These are phyloP conservation scores for Myxocyprinus asiaticus DNA, from an alignment of 2,113 vertebrate genomes.

Conservation along the genomic window DNA sequence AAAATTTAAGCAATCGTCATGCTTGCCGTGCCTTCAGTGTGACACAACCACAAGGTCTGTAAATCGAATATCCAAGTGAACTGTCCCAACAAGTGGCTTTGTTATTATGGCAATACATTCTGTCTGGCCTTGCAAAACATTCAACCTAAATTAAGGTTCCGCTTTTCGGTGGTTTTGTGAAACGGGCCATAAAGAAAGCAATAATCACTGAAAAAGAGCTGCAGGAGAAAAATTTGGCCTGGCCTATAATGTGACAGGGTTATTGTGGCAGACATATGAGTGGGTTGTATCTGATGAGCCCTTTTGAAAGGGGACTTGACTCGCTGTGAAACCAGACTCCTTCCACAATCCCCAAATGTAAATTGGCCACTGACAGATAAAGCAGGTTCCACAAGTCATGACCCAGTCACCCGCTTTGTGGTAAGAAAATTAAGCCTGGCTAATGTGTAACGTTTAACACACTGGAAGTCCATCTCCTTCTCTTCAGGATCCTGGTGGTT, in stretches of 20 bases:
- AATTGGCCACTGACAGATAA: conserved; percentile 60
- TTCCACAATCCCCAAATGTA: conserved; percentile 44
- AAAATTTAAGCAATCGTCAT: not conserved
- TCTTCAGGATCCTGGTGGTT: conserved; percentile 7
- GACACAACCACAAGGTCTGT: not conserved
- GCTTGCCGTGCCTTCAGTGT: not conserved
- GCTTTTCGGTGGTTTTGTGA: too few relatives aligned
- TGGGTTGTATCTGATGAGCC: conserved; percentile 9
- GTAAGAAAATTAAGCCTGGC: conserved; percentile 42
- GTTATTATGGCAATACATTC: not conserved
- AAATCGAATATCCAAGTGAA: not conserved
- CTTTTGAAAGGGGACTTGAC: conserved; percentile 44
- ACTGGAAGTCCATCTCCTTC: conserved; percentile 15
- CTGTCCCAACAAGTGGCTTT: not conserved
- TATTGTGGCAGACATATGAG: not conserved
- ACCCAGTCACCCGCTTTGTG: conserved; percentile 42
- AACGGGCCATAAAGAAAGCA: too few relatives aligned
- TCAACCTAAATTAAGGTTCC: not conserved
- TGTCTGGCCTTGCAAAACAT: not conserved
- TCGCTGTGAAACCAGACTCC: conserved; percentile 50
- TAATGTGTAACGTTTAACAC: conserved; percentile 38
- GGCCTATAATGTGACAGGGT: not conserved
- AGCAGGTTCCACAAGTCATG: conserved; percentile 51
- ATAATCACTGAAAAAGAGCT: too few relatives aligned
- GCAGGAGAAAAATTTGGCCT: not conserved